Evolutionary conservation across 1,140 invertebrate species (phyloP).

Genomic region (Bombus terrestris): DNA sequence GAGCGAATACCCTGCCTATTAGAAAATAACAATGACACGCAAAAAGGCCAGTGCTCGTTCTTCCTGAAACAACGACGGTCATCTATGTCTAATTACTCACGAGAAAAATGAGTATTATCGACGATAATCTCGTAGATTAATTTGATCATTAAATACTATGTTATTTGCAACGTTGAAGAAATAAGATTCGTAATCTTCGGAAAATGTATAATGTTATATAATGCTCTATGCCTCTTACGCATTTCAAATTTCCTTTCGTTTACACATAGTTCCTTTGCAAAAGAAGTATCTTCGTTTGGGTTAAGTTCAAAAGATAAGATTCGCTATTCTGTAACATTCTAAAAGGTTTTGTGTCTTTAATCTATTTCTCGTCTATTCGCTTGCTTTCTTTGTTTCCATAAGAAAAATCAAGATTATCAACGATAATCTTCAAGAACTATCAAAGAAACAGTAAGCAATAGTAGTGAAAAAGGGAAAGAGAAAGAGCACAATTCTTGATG

Average conservation of each 20-base stretch:
- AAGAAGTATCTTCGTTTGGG: too few relatives aligned
- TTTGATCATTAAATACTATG: neutral
- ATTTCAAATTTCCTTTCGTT: too few relatives aligned
- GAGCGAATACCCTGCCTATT: conserved; percentile 1
- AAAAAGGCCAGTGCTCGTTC: neutral
- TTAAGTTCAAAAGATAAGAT: neutral
- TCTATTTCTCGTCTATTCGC: neutral
- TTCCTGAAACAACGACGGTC: neutral
- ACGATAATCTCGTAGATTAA: neutral
- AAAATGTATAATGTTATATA: too few relatives aligned
- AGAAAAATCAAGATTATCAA: too few relatives aligned
- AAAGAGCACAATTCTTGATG: too few relatives aligned
- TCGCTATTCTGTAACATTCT: neutral
- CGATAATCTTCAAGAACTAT: too few relatives aligned
- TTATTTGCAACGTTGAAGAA: neutral
- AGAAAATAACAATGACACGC: conserved; percentile 43
- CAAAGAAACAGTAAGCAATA: too few relatives aligned
- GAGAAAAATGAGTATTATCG: neutral
- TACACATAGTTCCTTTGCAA: too few relatives aligned
- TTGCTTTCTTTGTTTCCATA: too few relatives aligned
- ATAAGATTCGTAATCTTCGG: neutral
- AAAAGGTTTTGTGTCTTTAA: too few relatives aligned
- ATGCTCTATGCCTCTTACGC: too few relatives aligned
- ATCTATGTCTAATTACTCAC: neutral
- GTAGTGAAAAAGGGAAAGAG: too few relatives aligned